Base-by-base conservation (phyloP, 1,140 invertebrate genomes). In the Campoletis sonorensis region DNA sequence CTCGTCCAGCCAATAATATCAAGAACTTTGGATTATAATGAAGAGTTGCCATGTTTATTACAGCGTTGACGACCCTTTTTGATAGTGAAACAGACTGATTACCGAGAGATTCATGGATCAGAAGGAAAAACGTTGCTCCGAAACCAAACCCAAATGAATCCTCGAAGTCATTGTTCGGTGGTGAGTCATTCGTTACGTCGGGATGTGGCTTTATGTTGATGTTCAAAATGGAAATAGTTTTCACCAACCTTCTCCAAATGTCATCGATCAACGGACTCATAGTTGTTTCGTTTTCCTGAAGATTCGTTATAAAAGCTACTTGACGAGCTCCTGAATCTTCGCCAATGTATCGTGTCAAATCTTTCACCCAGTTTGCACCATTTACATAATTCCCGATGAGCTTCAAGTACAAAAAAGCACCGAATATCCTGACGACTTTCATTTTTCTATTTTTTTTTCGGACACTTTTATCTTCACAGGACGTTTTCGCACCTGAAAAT, bases 341-440 rank as follows among this genome's bases (percentile, higher is more conserved):
- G 67, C 16, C 30, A 4, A 70, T 70, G 67, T 33, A 70, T n/a
- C n/a, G 2, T n/a, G 67, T 70, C n/a, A 70, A 33, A 33, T 70
- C 15, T 30, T 70, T 16, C 4, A 70, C 30, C 67, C 67, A 70
- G 11, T 70, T 7, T 4, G 67, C 5, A 16, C 27, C 8, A 4
- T 64, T 4, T 1, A 64, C 61, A 23, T 10, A 2, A n/a, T 0
- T 54, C 21, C 23, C 3, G 23, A 21, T 10, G 11, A 64, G 61
- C 61, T 10, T 23, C 4, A 26, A 64, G 3, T 7, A 64, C 1
- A 27, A 10, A 21, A 54, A 54, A 4, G 51, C 51, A 18, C 1
- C 4, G 1, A 54, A 0, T n/a, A 54, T 54, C 51, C 7, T 5
- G 51, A 18, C 11, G 18, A 54, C n/a, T n/a, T 54, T 54, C 51